Evolutionary conservation across 1,140 invertebrate species (phyloP).

Genomic region (Cepaea nemoralis): DNA sequence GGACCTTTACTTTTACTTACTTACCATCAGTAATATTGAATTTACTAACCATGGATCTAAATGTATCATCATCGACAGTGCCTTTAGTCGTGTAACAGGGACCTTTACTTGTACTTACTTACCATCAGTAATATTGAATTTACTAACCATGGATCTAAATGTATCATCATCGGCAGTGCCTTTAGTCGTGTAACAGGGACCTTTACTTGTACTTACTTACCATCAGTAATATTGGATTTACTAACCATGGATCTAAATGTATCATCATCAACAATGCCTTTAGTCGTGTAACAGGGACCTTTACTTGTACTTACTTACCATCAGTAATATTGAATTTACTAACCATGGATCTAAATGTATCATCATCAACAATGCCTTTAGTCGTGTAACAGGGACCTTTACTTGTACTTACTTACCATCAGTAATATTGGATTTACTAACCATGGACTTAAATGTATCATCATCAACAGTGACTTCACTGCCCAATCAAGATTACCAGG

Average conservation of each 20-base stretch:
- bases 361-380: conserved; percentile 24
- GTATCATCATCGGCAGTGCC: background rate
- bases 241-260: background rate
- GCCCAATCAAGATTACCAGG: conserved; percentile 52
- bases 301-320: too few relatives aligned
- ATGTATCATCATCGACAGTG: background rate
- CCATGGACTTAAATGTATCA: background rate
- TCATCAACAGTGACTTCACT: conserved; percentile 36
- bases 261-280: conserved; percentile 11
- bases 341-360: background rate
- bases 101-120: too few relatives aligned
- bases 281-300: too few relatives aligned
- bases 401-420: too few relatives aligned
- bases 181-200: too few relatives aligned
- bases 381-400: too few relatives aligned
- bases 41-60: background rate
- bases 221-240: background rate
- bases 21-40: too few relatives aligned
- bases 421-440: background rate
- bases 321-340: background rate
- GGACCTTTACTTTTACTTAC: too few relatives aligned
- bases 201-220: too few relatives aligned
- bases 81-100: too few relatives aligned
- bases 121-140: background rate
- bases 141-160: background rate